Base-by-base conservation (phyloP, 1,140 invertebrate species). In the Rhagoletis zephyria region DNA sequence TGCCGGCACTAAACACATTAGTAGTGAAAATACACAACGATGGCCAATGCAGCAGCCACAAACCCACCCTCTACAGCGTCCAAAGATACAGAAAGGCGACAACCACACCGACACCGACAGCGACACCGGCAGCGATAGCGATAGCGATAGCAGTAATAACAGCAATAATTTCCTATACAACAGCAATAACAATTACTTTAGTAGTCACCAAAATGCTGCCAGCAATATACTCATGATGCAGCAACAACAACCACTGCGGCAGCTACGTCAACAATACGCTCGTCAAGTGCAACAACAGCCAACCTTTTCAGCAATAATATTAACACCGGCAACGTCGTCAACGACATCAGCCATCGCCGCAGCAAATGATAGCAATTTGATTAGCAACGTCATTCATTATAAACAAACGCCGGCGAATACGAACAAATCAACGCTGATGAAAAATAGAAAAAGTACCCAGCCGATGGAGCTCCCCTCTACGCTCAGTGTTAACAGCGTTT, bases 221-320 rank as follows among this genome's bases (percentile, higher is more conserved):
- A 67, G 19, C 19, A 40, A 3, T 81, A 51, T 85, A 16, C 4
- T 56, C 51, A 4, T 12, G 59, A 19, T 48, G 51, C 81, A 60
- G 30, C 56, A 85, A 19, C 30, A 61, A 63, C 2, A 40, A 14
- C 59, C 51, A 19, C 7, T 19, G 12, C 19, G 30, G 2, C 56
- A 85, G 16, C 10, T 61, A 45, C 56, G 60, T 12, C 56, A 16
- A 45, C 56, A 85, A 63, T 19, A 61, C 12, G 16, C 85, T 14
- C 85, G 85, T 63, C 85, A 85, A 63, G 85, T 85, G 9, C 60
- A 63, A 30, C 85, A 85, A n/a, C 4, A 85, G 19, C 85, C 59
- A 63, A 16, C 3, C 16, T 9, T 60, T 85, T 14, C 30, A 42
- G 40, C 40, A 85, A 45, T 59, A 85, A 60, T n/a, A 1, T 2